A percentile compares a stretch with the other conserved stretches of the same genome.
Conservation (phyloP, 2,797 vertebrate species). For the Trematomus bernacchii region DNA sequence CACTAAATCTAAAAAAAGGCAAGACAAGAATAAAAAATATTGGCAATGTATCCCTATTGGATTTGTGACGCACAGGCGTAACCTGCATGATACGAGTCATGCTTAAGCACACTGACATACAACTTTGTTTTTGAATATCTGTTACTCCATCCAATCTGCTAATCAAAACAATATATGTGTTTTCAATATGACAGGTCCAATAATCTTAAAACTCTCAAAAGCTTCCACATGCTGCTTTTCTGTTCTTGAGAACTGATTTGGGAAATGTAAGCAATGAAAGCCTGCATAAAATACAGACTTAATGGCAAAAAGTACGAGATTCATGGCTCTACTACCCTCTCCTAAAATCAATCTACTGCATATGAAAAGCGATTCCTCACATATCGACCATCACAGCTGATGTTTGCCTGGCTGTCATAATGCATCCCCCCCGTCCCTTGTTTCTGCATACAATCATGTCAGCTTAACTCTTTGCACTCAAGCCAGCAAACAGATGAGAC, state of each 20-base stretch:
- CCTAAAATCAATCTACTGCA: conserved; percentile 1
- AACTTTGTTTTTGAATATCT: neutral
- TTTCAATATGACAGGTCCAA: neutral
- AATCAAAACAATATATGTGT: neutral
- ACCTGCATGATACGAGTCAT: neutral
- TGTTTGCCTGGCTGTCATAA: conserved; percentile 46
- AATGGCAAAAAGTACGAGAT: neutral
- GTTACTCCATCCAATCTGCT: neutral
- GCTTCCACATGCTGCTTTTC: conserved; percentile 3
- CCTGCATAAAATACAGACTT: conserved; percentile 2
- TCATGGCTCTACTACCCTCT: neutral
- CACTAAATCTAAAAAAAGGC: too few relatives aligned
- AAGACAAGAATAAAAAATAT: neutral
- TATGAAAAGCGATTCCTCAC: conserved; percentile 27
- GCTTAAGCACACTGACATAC: neutral
- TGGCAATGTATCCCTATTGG: neutral
- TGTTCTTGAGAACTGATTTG: neutral
- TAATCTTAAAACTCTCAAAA: conserved; percentile 9
- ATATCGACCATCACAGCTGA: conserved; percentile 51
- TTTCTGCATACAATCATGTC: conserved; percentile 46
- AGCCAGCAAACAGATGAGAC: conserved; percentile 48
- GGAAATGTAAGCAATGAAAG: neutral
- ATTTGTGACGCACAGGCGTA: neutral
- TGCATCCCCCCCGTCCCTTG: conserved; percentile 41
- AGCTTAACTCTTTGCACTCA: conserved; percentile 32